phyloP scores from a whole-genome alignment of 1,140 invertebrate species.

The Papilio glaucus region DNA sequence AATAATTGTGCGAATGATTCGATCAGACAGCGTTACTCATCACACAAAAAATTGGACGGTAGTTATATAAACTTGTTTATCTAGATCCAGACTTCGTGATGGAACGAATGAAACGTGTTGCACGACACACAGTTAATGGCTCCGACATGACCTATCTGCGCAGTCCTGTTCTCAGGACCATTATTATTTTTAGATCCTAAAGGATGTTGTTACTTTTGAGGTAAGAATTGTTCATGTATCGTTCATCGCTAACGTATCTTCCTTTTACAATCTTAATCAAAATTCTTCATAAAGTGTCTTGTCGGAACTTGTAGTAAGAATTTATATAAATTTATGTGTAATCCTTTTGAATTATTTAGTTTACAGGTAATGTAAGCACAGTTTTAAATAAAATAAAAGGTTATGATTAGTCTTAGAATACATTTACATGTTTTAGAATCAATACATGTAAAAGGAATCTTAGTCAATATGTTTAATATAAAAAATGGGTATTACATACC shows the following conservation, averaged over 20 bases:
- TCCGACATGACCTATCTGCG: neutral
- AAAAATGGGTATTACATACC: too few species aligned
- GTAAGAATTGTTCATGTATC: neutral
- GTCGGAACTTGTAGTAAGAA: too few species aligned
- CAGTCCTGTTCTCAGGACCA: neutral
- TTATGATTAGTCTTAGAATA: too few species aligned
- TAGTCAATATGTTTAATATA: too few species aligned
- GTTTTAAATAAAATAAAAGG: too few species aligned
- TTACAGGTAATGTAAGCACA: too few species aligned
- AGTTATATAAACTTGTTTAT: conserved; percentile 27
- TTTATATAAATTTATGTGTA: too few species aligned
- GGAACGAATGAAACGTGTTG: conserved; percentile 32
- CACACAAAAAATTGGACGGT: conserved; percentile 1
- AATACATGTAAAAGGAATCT: too few species aligned
- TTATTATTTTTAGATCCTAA: neutral
- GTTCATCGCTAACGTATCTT: neutral
- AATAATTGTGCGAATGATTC: conserved; percentile 5
- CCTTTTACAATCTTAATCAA: neutral
- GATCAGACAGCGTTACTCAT: neutral
- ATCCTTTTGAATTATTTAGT: too few species aligned
- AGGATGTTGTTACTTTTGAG: neutral
- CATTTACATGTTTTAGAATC: too few species aligned
- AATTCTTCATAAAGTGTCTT: too few species aligned
- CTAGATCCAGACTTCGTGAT: conserved; percentile 41
- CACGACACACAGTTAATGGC: conserved; percentile 19